phyloP scores from a whole-genome alignment of 2,797 vertebrate species.

The Lacerta viridis region DNA sequence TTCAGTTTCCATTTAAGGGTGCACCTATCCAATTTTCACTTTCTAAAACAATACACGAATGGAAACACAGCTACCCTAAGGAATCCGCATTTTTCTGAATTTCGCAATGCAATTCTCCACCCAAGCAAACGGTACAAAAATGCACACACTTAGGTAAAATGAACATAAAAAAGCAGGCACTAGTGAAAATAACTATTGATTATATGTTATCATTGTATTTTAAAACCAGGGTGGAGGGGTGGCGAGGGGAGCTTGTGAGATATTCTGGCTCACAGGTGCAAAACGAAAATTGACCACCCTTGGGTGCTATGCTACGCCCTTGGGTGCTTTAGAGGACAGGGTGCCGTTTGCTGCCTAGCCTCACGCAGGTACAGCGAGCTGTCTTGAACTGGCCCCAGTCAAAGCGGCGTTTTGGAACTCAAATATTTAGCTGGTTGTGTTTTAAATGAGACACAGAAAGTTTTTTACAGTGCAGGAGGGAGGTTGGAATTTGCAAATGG shows the following conservation, averaged over 20 bases:
- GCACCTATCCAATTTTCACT: no score
- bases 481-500: neutral
- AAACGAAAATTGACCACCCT: neutral
- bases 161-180: no score
- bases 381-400: neutral
- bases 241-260: neutral
- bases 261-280: neutral
- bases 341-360: neutral
- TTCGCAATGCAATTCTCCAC: no score
- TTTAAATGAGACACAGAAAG: neutral
- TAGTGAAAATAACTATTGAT: no score
- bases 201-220: neutral
- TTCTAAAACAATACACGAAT: no score
- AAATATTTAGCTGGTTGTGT: constrained; percentile 30
- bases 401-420: neutral
- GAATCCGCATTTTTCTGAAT: no score
- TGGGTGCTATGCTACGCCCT: neutral
- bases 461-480: neutral
- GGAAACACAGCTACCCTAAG: no score
- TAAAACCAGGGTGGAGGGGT: neutral
- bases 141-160: no score
- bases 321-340: no score
- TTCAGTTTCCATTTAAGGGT: no score
- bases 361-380: neutral
- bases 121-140: no score